Conservation (phyloP, 53 echinoderm and acorn worm genomes). For the Stichopus horrens region DNA sequence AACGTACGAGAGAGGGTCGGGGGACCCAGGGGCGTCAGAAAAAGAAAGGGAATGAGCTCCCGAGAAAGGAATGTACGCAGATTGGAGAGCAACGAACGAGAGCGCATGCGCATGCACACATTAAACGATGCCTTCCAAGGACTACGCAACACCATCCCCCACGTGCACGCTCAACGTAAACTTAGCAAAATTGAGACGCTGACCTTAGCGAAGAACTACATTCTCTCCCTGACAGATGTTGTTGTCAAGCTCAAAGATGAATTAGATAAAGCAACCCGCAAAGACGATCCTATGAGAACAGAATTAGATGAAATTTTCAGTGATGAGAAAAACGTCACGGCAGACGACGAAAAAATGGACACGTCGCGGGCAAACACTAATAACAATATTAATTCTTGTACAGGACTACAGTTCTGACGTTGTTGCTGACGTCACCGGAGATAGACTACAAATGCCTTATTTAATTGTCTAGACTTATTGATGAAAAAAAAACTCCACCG, state of each 20-base stretch:
- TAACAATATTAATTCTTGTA: slow-evolving; percentile 23
- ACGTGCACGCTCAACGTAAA: slow-evolving; percentile 94
- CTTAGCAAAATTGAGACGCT: slow-evolving; percentile 96
- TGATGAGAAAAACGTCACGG: slow-evolving; percentile 19
- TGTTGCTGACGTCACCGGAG: not conserved
- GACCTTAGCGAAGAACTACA: slow-evolving; percentile 95
- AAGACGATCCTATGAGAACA: slow-evolving; percentile 33
- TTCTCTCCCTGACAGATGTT: slow-evolving; percentile 83
- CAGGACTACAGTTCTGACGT: slow-evolving; percentile 29
- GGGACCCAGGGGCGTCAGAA: slow-evolving; percentile 64
- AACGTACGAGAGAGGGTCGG: slow-evolving; percentile 37
- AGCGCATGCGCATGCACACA: slow-evolving; percentile 99
- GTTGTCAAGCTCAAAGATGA: slow-evolving; percentile 88
- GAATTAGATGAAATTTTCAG: slow-evolving; percentile 33
- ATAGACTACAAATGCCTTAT: slow-evolving; percentile 29
- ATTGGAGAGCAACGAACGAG: slow-evolving; percentile 96
- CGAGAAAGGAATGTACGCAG: slow-evolving; percentile 88
- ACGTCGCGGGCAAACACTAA: slow-evolving; percentile 7
- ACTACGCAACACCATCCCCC: slow-evolving; percentile 96
- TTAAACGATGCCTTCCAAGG: slow-evolving; percentile 98
- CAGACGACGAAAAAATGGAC: slow-evolving; percentile 27
- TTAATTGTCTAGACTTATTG: slow-evolving; percentile 44
- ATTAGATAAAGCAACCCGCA: slow-evolving; percentile 54
- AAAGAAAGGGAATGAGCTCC: slow-evolving; percentile 82
- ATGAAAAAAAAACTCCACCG: slow-evolving; percentile 31